Evolutionary conservation across 2,113 vertebrate genomes (phyloP), one percentile per base, ranked within the genome.

Genomic region (Nestor notabilis): DNA sequence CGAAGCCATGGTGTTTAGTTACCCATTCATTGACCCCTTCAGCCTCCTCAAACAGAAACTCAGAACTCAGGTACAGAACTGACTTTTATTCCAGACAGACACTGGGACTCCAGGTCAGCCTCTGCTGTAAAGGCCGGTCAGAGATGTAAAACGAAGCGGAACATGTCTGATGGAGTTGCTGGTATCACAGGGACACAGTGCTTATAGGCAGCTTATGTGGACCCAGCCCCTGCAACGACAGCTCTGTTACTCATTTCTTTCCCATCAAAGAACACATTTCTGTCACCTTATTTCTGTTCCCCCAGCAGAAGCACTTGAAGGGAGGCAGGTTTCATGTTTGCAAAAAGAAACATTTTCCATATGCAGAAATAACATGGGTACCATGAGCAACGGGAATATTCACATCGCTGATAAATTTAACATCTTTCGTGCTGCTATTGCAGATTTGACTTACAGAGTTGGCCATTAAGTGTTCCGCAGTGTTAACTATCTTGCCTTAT

Each of bases 1-100:
- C 5, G 8, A 60, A 81, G 55, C 27, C 64, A 15, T 0, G 2
- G 50, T 17, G 43, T 5, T 33, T 10, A 1, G 10, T 3, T 63
- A 18, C 12, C 66, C 47, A 29, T 7, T 31, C 47, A 29, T 7
- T 31, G 77, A 35, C 7, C 20, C 17, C 23, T 44, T 41, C 29
- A 61, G 50, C 15, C 60, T 71, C 74, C 43, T n/a, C 37, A n/a
- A 61, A 49, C 4, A 35, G 66, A 23, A 93, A 43, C 33, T 50
- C 37, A 15, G 11, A 21, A 24, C 5, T 7, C 4, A 0, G 31
- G 10, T 37, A 61, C 17, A 72, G 29, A 78, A 46, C 9, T 10
- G 19, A 66, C 10, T 75, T n/a, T 19, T 41, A 33, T 29, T 66
- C 17, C 25, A 87, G 4, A 5, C 2, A 37, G 47, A 31, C 24